Conservation (phyloP, 2,888 invertebrate genomes). For the Torymus auratus region DNA sequence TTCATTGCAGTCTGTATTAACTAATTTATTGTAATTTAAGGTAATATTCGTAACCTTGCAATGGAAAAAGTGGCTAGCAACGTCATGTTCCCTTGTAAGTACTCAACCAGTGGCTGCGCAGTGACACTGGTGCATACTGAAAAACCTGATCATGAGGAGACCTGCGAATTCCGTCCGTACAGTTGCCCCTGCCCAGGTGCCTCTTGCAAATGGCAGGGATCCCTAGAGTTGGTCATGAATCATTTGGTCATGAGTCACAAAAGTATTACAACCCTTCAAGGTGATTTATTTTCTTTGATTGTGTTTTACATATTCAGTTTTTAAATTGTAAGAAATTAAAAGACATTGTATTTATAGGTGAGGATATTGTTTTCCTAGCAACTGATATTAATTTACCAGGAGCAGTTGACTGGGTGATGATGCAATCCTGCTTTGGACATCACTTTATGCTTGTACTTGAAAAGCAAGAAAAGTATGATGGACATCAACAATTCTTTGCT, state of each 20-base stretch:
- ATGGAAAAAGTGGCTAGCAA: slow-evolving; percentile 99
- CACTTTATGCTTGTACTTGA: slow-evolving; percentile 99
- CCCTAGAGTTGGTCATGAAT: slow-evolving; percentile 98
- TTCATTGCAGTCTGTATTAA: slow-evolving; percentile 3
- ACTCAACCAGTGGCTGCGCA: slow-evolving; percentile 95
- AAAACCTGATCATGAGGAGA: slow-evolving; percentile 98
- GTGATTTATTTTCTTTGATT: slow-evolving; percentile 72
- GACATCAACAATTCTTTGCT: slow-evolving; percentile 97
- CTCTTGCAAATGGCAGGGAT: slow-evolving; percentile 99
- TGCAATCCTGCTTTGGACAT: slow-evolving; percentile 99
- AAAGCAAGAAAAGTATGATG: slow-evolving; percentile 98
- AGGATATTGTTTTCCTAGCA: slow-evolving; percentile 99
- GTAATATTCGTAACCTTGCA: slow-evolving; percentile 97
- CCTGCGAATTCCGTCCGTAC: slow-evolving; percentile 98
- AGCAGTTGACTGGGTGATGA: slow-evolving; percentile 99
- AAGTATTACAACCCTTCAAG: slow-evolving; percentile 98
- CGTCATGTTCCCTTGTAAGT: slow-evolving; percentile 99
- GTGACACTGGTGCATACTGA: slow-evolving; percentile 96
- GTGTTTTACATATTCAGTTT: slow-evolving; percentile 6
- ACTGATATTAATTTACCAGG: slow-evolving; percentile 99
- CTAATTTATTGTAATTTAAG: slow-evolving; percentile 73
- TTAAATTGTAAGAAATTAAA: too few relatives aligned
- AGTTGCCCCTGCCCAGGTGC: slow-evolving; percentile 99
- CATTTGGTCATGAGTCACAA: slow-evolving; percentile 98
- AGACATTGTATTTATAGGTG: slow-evolving; percentile 79